Percentiles rank a stretch among this genome's conserved stretches.
These are phyloP conservation scores for Caenorhabditis becei DNA, from an alignment of 2,888 invertebrate genomes.

Conservation along the genomic window DNA sequence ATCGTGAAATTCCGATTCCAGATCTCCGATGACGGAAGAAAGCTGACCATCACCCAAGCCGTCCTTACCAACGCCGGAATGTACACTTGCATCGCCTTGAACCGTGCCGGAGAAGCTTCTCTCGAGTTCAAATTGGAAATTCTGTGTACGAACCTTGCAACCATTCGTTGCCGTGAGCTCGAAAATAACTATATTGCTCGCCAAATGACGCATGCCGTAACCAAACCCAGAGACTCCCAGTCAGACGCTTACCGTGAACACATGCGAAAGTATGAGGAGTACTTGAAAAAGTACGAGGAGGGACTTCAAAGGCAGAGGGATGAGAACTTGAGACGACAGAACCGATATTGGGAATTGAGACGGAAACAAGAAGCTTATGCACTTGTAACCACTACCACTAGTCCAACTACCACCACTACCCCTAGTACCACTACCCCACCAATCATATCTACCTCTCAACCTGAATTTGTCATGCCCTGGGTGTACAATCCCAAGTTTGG, in stretches of 20 bases:
- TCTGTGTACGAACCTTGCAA: slow-evolving; percentile 80
- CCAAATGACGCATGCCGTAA: slow-evolving; percentile 56
- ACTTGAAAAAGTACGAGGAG: slow-evolving; percentile 58
- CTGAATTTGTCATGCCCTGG: slow-evolving; percentile 12
- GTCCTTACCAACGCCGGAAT: slow-evolving; percentile 83
- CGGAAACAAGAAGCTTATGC: slow-evolving; percentile 22
- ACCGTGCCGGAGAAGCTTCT: slow-evolving; percentile 86
- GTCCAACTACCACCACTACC: slow-evolving; percentile 2
- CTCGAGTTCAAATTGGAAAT: slow-evolving; percentile 85
- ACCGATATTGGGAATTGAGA: slow-evolving; percentile 49
- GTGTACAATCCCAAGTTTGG: slow-evolving; percentile 22
- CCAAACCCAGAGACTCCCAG: slow-evolving; percentile 39
- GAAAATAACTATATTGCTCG: slow-evolving; percentile 65
- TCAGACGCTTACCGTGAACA: slow-evolving; percentile 54
- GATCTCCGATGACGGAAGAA: slow-evolving; percentile 75
- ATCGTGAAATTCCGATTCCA: slow-evolving; percentile 40
- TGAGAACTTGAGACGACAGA: slow-evolving; percentile 45
- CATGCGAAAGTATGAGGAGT: slow-evolving; percentile 51
- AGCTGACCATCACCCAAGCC: slow-evolving; percentile 64
- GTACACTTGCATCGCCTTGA: slow-evolving; percentile 86
- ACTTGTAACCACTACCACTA: slow-evolving; percentile 15
- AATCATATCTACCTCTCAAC: background rate
- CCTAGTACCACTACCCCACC: background rate
- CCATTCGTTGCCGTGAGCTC: slow-evolving; percentile 69
- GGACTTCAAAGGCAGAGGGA: slow-evolving; percentile 43